Percentiles rank a stretch among this genome's conserved stretches.
Conservation (phyloP, 2,888 invertebrate species). For the Argyresthia albistria region DNA sequence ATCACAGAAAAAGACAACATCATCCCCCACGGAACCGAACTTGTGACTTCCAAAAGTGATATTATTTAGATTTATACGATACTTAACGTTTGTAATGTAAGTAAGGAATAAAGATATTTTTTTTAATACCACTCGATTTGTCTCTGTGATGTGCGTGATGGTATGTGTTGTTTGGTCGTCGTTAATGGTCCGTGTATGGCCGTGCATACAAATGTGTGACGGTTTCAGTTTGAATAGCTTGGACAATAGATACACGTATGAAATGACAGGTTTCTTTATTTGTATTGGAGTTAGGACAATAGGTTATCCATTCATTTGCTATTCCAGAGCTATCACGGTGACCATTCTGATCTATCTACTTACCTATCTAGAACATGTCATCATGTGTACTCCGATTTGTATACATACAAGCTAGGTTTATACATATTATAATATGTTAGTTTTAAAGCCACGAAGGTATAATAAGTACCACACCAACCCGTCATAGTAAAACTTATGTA, state of each 20-base stretch:
- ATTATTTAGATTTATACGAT: conserved; percentile 35
- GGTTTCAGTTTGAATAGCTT: neutral
- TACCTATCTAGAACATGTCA: too few species aligned
- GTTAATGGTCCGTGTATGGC: conserved; percentile 5
- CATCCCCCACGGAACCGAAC: conserved; percentile 49
- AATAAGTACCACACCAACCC: too few species aligned
- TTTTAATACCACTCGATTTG: conserved; percentile 21
- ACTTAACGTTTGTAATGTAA: conserved; percentile 47
- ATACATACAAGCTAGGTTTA: too few species aligned
- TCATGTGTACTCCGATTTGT: too few species aligned
- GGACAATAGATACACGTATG: neutral
- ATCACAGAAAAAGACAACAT: conserved; percentile 46
- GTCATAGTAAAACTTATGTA: too few species aligned
- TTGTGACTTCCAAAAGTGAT: conserved; percentile 34
- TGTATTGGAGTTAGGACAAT: neutral
- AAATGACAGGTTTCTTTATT: neutral
- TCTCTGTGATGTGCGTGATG: conserved; percentile 4
- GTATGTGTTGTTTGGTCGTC: conserved; percentile 2
- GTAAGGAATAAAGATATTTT: conserved; percentile 56
- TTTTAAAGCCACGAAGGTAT: too few species aligned
- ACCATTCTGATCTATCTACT: too few species aligned
- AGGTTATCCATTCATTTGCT: neutral
- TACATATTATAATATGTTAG: too few species aligned
- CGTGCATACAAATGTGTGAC: conserved; percentile 1
- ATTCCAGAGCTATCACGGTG: too few species aligned